Evolutionary conservation across 2,113 vertebrate genomes (phyloP).

Genomic region (Setophaga kirtlandii): DNA sequence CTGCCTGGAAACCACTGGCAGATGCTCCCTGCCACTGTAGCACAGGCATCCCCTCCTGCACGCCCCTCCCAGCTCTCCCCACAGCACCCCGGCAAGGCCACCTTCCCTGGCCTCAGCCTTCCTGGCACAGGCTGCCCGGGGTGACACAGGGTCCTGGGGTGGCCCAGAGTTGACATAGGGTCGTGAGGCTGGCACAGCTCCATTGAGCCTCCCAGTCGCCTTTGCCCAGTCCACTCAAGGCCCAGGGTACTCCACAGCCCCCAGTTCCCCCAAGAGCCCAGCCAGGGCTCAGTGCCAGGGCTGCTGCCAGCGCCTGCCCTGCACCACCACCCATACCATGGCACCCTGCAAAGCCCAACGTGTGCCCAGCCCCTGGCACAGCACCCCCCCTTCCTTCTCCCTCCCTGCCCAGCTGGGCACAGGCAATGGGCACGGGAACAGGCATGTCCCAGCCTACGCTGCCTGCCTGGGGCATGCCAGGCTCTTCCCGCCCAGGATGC

Average conservation of each 20-base stretch:
- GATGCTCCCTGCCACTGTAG: not conserved
- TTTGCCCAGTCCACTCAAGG: accelerated
- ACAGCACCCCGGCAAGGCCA: not conserved
- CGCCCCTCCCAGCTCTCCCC: accelerated
- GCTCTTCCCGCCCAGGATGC: conserved; percentile 21
- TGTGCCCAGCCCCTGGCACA: not conserved
- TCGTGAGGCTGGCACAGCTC: not conserved
- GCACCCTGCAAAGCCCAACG: not conserved
- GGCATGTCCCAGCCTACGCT: conserved; percentile 42
- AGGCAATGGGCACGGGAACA: not conserved
- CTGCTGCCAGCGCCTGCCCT: not conserved
- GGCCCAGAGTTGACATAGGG: not conserved
- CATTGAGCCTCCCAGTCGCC: accelerated
- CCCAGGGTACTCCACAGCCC: not conserved
- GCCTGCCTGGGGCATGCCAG: not conserved
- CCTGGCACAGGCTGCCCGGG: accelerated
- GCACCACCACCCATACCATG: accelerated
- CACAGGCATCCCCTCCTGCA: not conserved
- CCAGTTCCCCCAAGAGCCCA: not conserved
- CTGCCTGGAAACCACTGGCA: not conserved
- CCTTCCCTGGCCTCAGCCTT: not conserved
- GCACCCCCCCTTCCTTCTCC: not conserved
- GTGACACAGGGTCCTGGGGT: not conserved
- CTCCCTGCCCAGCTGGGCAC: conserved; percentile 6
- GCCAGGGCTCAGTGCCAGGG: not conserved